Evolutionary conservation across 2,888 invertebrate species (phyloP), one percentile per base, ranked within the genome.

Genomic region (Criorhina ranunculi): DNA sequence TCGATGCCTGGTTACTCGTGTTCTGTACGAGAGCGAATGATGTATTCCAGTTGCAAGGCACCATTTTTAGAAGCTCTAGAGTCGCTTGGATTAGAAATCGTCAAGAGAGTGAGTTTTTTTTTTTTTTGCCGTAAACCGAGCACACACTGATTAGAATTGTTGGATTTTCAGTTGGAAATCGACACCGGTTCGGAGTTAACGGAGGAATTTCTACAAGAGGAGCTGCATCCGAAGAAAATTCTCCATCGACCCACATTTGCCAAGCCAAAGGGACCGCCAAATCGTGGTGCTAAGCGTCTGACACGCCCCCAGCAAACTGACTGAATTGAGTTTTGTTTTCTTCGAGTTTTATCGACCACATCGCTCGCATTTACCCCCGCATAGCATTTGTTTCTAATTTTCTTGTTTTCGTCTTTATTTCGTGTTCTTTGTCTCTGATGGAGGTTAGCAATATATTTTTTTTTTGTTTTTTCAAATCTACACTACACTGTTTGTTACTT

Each of bases 1-100:
- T 98, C 99, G 7, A 98, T 99, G 97, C 99, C 99, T 3, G 98
- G 99, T 4, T 98, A 98, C 91, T 96, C 94, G 85, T 98, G 98
- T 91, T 96, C 98, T 86, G 98, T 99, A 88, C 99, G 98, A 90
- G 99, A 99, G 91, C 94, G 99, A 88, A 99, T 99, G 99, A 93
- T 99, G 90, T 99, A 99, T 92, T 99, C 99, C 0, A 98, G 98
- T 89, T 99, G 99, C 92, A 99, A 99, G 92, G 96, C 95, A 81
- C 97, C 98, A 15, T 95, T 99, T 87, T 93, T 98, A 67, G 96
- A 97, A 86, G 94, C 95, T 15, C 95, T 99, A 83, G 95, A 96
- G 88, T 94, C 94, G 60, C 92, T 96, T 89, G 96, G 96, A 35
- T 92, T 98, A 11, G 94, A 94, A 86, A 94, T 99, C 88, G 94